A percentile compares a stretch with the other conserved stretches of the same genome.
These are phyloP conservation scores for Drosophila prosaltans DNA, from an alignment of 1,140 invertebrate genomes.

Conservation along the genomic window DNA sequence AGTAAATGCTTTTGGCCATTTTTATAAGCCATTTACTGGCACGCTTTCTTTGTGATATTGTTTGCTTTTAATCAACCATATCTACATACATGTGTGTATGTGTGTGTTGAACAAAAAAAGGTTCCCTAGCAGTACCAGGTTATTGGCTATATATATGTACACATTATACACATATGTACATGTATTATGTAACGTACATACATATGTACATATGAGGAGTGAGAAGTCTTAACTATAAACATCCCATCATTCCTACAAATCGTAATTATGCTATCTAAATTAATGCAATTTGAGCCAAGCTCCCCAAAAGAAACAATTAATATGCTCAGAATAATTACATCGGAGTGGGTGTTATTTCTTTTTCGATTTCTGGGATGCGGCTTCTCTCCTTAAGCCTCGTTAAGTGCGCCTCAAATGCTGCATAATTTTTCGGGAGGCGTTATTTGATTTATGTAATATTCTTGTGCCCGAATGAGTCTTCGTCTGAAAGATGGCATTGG, in stretches of 20 bases:
- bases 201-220: not conserved
- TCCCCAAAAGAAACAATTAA: constrained; percentile 32
- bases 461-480: constrained; percentile 37
- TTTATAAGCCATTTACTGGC: constrained; percentile 11
- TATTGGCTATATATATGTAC: not conserved
- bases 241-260: not conserved
- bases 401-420: constrained; percentile 40
- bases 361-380: constrained; percentile 21
- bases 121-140: not conserved
- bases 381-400: constrained; percentile 16
- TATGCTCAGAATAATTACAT: constrained; percentile 41
- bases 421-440: constrained; percentile 9
- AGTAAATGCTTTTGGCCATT: constrained; percentile 9
- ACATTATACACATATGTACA: no score
- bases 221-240: not conserved
- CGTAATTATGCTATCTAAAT: constrained; percentile 4
- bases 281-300: not conserved
- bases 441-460: constrained; percentile 47
- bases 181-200: no score
- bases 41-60: constrained; percentile 1
- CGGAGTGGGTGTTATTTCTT: constrained; percentile 25
- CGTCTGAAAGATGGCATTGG: not conserved
- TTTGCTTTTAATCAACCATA: constrained; percentile 10
- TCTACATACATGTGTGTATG: not conserved
- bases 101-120: not conserved